Evolutionary conservation across 2,888 invertebrate species (phyloP), one percentile per base, ranked within the genome.

Genomic region (Patella caerulea): DNA sequence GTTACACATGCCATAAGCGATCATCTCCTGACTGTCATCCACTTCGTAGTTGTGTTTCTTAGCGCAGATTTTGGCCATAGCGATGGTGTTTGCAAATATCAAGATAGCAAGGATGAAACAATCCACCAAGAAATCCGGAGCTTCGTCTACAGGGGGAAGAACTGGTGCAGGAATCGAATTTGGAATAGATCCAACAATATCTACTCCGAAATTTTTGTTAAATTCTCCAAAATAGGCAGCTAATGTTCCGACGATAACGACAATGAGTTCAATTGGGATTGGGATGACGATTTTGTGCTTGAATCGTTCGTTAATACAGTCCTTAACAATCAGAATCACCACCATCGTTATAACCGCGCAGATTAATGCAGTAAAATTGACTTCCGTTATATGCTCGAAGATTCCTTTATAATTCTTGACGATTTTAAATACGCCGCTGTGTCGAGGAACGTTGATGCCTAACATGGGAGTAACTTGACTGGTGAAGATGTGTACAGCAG

Each of bases 1-100:
- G 84, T 92, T 91, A 81, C 89, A 88, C 81, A 91, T 80, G 1
- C 92, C 92, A 77, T 91, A 90, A 3, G 92, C 92, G 52, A 92
- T 85, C 83, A 92, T 86, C 84, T 93, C 92, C 84, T 92, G 88
- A 79, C 91, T 91, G 78, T 91, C 90, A 72, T 92, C 89, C 9
- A 92, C 86, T 74, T 90, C 88, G 79, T 92, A 92, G 82, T 91
- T 89, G 79, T 91, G 88, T 80, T 91, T 88, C 78, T 92, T 91
- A 45, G 92, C 89, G 75, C 92, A 90, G 78, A 92, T 85, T 81
- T 92, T 92, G 15, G 91, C 92, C 87, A 91, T 89, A 34, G 91
- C 90, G 77, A 88, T 90, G 3, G 90, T 89, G 78, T 90, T 88
- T 52, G 90, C 89, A 76, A 89, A 91, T n/a, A 89, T 86, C 17